A percentile compares a stretch with the other conserved stretches of the same genome.
Evolutionary conservation across 2,797 vertebrate genomes (phyloP).

Genomic region (Galagoides demidoff): DNA sequence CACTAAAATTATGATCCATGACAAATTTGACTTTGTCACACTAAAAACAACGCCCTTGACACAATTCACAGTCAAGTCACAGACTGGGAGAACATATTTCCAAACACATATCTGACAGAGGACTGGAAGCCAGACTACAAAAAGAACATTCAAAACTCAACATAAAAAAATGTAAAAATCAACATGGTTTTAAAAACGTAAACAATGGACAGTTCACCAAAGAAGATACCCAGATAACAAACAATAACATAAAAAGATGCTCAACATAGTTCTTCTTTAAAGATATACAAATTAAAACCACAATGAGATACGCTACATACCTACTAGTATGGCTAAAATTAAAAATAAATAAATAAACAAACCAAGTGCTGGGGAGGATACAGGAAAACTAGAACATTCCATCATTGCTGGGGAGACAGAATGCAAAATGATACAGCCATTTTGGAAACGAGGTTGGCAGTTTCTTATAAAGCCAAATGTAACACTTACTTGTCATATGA

Average conservation of each 20-base stretch:
- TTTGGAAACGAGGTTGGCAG: conserved; percentile 6
- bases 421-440: background rate
- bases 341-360: background rate
- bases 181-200: background rate
- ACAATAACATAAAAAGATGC: background rate
- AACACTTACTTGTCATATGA: background rate
- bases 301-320: background rate
- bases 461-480: conserved; percentile 37
- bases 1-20: background rate
- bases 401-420: background rate
- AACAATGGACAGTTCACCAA: background rate
- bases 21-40: conserved; percentile 39
- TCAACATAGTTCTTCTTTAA: background rate
- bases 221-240: background rate
- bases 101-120: background rate
- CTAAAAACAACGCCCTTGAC: background rate
- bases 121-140: conserved; percentile 33
- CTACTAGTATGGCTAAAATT: background rate
- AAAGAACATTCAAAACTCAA: conserved; percentile 33
- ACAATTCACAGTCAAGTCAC: conserved; percentile 23
- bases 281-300: conserved; percentile 19
- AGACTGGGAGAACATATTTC: background rate
- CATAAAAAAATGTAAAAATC: background rate
- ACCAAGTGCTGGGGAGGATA: background rate
- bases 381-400: background rate